These are phyloP conservation scores for Reinhardtius hippoglossoides DNA, from an alignment of 2,113 vertebrate genomes.

Conservation along the genomic window DNA sequence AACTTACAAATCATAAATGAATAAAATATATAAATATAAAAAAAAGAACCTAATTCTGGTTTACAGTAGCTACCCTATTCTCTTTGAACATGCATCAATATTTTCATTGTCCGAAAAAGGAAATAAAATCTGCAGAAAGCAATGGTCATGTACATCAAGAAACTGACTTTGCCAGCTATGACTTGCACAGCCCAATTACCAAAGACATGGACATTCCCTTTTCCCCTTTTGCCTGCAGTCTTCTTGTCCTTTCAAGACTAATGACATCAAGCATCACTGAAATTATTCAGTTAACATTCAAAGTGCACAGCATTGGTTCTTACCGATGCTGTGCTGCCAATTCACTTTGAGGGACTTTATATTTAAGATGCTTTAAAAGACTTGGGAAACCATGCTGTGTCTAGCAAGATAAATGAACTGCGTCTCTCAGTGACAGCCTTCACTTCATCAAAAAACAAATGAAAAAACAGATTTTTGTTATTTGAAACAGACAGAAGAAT, in stretches of 20 bases:
- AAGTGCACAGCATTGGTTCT: neutral
- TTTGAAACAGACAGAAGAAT: slow-evolving; percentile 18
- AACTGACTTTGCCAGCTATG: slow-evolving; percentile 14
- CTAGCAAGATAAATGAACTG: slow-evolving; percentile 12
- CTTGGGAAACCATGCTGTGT: slow-evolving; percentile 15
- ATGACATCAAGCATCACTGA: slow-evolving; percentile 38
- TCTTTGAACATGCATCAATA: neutral
- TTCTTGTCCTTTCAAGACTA: slow-evolving; percentile 36
- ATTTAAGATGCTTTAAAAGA: slow-evolving; percentile 27
- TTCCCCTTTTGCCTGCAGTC: slow-evolving; percentile 25
- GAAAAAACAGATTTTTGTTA: slow-evolving; percentile 33
- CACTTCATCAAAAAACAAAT: slow-evolving; percentile 39
- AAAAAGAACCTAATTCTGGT: neutral
- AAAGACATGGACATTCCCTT: slow-evolving; percentile 25
- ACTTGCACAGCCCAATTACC: slow-evolving; percentile 12
- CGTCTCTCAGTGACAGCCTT: slow-evolving; percentile 9
- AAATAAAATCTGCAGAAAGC: neutral
- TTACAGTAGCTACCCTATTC: neutral
- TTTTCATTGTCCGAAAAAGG: neutral
- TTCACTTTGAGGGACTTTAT: slow-evolving; percentile 6
- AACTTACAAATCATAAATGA: neutral
- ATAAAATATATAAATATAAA: neutral
- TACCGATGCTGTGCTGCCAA: neutral
- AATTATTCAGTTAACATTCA: slow-evolving; percentile 42
- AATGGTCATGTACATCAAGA: slow-evolving; percentile 17